Conservation (phyloP, 2,113 vertebrate species). For the Ceyx margarethae region DNA sequence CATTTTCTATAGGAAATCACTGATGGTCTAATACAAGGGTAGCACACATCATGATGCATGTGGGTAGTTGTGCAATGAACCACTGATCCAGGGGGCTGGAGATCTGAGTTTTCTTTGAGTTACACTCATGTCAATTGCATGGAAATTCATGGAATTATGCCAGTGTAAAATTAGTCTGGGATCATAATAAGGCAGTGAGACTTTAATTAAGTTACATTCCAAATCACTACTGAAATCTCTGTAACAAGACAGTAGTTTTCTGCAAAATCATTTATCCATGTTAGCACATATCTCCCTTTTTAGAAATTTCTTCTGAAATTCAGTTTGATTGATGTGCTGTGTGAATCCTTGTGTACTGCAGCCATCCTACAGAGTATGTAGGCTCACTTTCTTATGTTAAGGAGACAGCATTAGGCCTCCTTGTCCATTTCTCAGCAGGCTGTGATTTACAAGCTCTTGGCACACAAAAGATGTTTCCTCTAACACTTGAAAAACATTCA, state of each 20-base stretch:
- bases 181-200: neutral
- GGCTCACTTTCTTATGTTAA: neutral
- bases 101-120: neutral
- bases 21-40: neutral
- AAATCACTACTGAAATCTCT: neutral
- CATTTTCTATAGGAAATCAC: neutral
- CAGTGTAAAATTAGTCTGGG: neutral
- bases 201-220: neutral
- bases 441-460: neutral
- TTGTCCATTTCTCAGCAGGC: neutral
- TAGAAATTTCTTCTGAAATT: neutral
- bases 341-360: neutral
- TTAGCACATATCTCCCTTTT: neutral
- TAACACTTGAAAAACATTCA: neutral
- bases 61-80: neutral
- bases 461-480: neutral
- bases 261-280: neutral
- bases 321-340: neutral
- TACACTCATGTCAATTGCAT: neutral
- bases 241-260: neutral
- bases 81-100: neutral
- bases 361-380: neutral
- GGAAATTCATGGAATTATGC: neutral
- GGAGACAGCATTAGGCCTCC: neutral
- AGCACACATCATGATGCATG: neutral